Base-by-base conservation (phyloP, 2,113 vertebrate genomes). In the Rhea pennata region DNA sequence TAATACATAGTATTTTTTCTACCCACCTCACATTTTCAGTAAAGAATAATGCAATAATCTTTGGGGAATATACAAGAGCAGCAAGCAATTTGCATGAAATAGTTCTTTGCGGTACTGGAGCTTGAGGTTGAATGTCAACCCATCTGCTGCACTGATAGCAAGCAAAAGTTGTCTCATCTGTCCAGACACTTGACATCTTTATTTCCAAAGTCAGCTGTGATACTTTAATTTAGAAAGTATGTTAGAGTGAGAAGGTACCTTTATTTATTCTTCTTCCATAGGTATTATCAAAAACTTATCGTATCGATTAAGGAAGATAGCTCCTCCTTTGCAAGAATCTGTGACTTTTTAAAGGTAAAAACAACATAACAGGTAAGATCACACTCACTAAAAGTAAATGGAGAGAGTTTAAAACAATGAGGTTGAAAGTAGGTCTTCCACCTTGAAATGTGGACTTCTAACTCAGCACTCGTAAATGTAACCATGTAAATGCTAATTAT, bases 191-290 rank as follows among this genome's bases (percentile, higher is more conserved):
- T 77, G 20, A 50, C 20, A 40, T 19, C 33, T 71, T 70, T 80
- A 59, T 58, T 92, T 74, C 44, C 44, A 86, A 80, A 85, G 36
- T 42, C 23, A 54, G 8, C 13, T 20, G 3, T 29, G 29, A 26
- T 44, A 61, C 3, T 83, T 75, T 23, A 80, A 53, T 74, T 72
- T 48, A 66, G 53, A 76, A 44, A 50, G 10, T n/a, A 31, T 15
- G 6, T 42, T 65, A 2, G 33, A 56, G 3, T 7, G 11, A 6
- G 67, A 78, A 22, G 1, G 6, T 66, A 20, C 2, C 10, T 42
- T 23, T 1, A 1, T 81, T 84, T 90, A 56, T 76, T 72, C 16
- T 56, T 39, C 36, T 77, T 42, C 16, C 5, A 31, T 15, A 58
- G 9, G 16, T 86, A 16, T 56, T 56, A 69, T 48, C 40, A 80